These are phyloP conservation scores for Brienomyrus brachyistius DNA, from an alignment of 2,113 vertebrate genomes.

Conservation along the genomic window DNA sequence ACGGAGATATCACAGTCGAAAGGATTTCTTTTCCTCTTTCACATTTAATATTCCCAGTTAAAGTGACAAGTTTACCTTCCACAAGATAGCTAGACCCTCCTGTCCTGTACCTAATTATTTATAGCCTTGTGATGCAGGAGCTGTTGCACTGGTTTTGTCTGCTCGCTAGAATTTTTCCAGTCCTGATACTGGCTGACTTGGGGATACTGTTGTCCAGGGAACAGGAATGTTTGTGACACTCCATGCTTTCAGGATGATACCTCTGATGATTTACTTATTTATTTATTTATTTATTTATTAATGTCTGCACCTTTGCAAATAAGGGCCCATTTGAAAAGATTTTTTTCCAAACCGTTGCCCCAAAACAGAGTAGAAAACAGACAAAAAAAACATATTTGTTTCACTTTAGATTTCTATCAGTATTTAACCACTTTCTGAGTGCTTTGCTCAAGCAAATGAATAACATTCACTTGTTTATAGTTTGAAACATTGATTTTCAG, in stretches of 20 bases:
- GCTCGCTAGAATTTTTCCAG: constrained; percentile 39
- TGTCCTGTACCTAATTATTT: constrained; percentile 50
- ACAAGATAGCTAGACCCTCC: constrained; percentile 22
- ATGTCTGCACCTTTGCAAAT: background rate
- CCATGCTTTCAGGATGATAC: constrained; percentile 35
- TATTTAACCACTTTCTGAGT: background rate
- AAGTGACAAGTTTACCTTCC: background rate
- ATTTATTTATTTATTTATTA: background rate
- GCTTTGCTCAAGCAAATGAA: background rate
- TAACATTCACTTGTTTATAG: background rate
- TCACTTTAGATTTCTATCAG: background rate
- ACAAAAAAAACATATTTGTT: background rate
- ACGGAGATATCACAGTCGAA: background rate
- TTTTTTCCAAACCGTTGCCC: no score
- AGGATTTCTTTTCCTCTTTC: background rate
- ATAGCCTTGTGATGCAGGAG: constrained; percentile 54
- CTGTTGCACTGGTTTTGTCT: constrained; percentile 40
- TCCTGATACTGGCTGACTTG: constrained; percentile 35
- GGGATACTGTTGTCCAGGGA: constrained; percentile 48
- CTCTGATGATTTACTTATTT: constrained; percentile 16
- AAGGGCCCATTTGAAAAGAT: no score
- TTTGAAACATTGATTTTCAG: background rate
- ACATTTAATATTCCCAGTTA: background rate
- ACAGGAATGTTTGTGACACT: constrained; percentile 47
- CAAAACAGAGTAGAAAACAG: no score